Evolutionary conservation across 1,140 invertebrate species (phyloP), one percentile per base, ranked within the genome.

Genomic region (Augochlora pura): DNA sequence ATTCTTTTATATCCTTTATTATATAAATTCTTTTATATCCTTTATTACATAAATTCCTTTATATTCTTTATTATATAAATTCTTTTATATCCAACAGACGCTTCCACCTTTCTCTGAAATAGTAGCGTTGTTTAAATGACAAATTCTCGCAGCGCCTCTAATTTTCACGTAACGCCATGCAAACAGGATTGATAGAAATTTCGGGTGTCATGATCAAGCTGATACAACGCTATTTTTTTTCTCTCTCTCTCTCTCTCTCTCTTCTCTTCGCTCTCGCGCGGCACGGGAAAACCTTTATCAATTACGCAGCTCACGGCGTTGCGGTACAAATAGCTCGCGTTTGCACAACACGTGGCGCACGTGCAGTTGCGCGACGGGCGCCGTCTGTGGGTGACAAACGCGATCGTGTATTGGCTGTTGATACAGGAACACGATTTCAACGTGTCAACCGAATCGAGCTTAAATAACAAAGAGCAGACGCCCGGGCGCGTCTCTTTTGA

Each of bases 401-500:
- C 38, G 32, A 52, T 66, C 67, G 71, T 68, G 82, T 60, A 75
- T 84, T 60, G 81, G 66, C 70, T 71, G 76, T 62, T 77, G n/a
- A 80, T 75, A 75, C 21, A 54, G 32, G 32, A 54, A 39, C 38
- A 27, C 18, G 60, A 69, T 79, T n/a, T 46, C 64, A 62, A 65
- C 65, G 38, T 14, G 63, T n/a, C 70, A 52, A 62, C 49, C 60
- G 60, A 70, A 62, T 60, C 63, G 7, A 60, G 14, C 23, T 18
- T 69, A 46, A 57, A 80, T 25, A 78, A 8, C 52, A 27, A 16
- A 18, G 49, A 52, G 46, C 46, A 49, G 49, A 16, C 16, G 49
- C 6, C 6, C 16, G 49, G 4, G 14, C 14, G 3, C 39, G 39
- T 10, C 42, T 46, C 42, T 46, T n/a, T 46, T 14, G 42, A 32